These are phyloP conservation scores for Drosophila rellima DNA, from an alignment of 2,888 invertebrate genomes.

Conservation along the genomic window DNA sequence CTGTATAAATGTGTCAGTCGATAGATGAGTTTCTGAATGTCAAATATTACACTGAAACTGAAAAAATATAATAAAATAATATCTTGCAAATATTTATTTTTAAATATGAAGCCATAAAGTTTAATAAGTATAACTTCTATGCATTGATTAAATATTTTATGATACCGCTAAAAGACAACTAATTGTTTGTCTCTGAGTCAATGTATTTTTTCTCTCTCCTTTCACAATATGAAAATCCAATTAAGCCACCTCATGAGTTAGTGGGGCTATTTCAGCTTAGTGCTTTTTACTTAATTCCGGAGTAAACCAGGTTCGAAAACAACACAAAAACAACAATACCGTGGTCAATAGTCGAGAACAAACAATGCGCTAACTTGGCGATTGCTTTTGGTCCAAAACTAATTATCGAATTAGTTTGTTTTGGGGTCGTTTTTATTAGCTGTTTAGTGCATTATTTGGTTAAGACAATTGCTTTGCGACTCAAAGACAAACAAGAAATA, in stretches of 20 bases:
- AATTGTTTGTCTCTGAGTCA: background rate
- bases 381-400: slow-evolving; percentile 53
- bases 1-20: background rate
- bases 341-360: slow-evolving; percentile 37
- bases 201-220: background rate
- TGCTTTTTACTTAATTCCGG: slow-evolving; percentile 49
- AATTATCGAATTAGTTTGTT: slow-evolving; percentile 75
- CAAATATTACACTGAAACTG: no score
- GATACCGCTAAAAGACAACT: no score
- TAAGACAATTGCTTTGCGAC: slow-evolving; percentile 56
- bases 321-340: slow-evolving; percentile 34
- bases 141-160: background rate
- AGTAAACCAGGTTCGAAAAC: slow-evolving; percentile 1
- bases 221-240: slow-evolving; percentile 6
- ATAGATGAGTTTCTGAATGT: background rate
- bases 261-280: slow-evolving; percentile 68
- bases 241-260: slow-evolving; percentile 63
- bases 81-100: no score
- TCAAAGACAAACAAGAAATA: slow-evolving; percentile 7
- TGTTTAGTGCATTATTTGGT: slow-evolving; percentile 66
- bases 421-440: slow-evolving; percentile 66
- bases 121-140: background rate
- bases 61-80: no score
- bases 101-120: background rate
- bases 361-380: slow-evolving; percentile 30